phyloP scores from a whole-genome alignment of 2,888 invertebrate species.

The Drosophila vallismaia region DNA sequence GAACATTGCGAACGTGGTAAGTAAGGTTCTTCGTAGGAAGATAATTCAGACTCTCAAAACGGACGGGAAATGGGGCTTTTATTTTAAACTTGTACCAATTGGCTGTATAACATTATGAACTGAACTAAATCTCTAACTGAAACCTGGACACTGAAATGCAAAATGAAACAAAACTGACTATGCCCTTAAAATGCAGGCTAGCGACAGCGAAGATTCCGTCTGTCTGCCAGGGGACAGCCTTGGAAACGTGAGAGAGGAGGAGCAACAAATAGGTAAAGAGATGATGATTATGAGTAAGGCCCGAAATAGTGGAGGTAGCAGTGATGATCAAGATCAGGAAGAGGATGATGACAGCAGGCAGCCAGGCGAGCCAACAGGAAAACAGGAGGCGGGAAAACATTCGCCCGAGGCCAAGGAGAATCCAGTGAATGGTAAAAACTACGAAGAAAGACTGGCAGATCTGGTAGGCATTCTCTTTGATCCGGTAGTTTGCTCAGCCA shows the following conservation, averaged over 20 bases:
- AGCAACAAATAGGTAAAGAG: slow-evolving; percentile 70
- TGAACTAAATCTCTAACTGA: slow-evolving; percentile 13
- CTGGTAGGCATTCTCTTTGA: slow-evolving; percentile 75
- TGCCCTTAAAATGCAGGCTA: slow-evolving; percentile 80
- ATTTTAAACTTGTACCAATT: slow-evolving; percentile 33
- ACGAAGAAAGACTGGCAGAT: slow-evolving; percentile 81
- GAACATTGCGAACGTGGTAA: slow-evolving; percentile 71
- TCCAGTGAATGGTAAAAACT: slow-evolving; percentile 71
- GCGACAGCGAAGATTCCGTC: slow-evolving; percentile 80
- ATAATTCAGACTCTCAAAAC: slow-evolving; percentile 24
- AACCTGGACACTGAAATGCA: slow-evolving; percentile 29
- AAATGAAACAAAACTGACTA: slow-evolving; percentile 50
- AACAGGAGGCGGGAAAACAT: background rate
- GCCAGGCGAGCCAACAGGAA: slow-evolving; percentile 3
- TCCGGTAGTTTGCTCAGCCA: slow-evolving; percentile 45
- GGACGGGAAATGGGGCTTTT: slow-evolving; percentile 17
- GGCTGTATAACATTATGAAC: slow-evolving; percentile 45
- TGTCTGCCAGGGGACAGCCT: slow-evolving; percentile 52
- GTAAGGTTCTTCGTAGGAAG: slow-evolving; percentile 42
- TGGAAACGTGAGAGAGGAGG: slow-evolving; percentile 67
- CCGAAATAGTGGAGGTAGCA: slow-evolving; percentile 47
- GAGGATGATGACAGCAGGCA: slow-evolving; percentile 82
- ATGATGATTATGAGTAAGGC: slow-evolving; percentile 60
- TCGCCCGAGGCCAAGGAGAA: slow-evolving; percentile 25
- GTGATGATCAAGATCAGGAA: slow-evolving; percentile 80